A percentile compares a stretch with the other conserved stretches of the same genome.
Evolutionary conservation across 1,140 invertebrate genomes (phyloP).

Genomic region (Leucophenga varia): DNA sequence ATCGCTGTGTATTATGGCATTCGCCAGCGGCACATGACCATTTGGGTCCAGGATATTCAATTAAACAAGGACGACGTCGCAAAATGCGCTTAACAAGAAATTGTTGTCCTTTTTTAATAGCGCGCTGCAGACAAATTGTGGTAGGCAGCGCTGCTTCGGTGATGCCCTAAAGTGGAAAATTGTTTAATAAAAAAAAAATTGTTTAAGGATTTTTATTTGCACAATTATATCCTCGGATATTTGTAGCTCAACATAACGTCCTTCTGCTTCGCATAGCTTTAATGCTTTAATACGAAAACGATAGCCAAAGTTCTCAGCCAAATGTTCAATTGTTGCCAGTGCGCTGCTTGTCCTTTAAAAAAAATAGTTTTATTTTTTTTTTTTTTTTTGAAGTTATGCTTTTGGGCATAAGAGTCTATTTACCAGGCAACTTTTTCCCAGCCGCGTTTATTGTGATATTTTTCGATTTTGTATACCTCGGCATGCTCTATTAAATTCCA

Average conservation of each 20-base stretch:
- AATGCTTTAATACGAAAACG: conserved; percentile 39
- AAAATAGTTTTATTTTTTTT: conserved; percentile 1
- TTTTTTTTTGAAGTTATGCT: too few species aligned
- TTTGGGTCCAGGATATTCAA: conserved; percentile 45
- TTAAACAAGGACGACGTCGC: conserved; percentile 38
- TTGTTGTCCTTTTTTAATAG: conserved; percentile 48
- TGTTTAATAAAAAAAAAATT: too few species aligned
- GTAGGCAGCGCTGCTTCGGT: conserved; percentile 36
- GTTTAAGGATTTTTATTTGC: too few species aligned
- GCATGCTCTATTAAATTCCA: conserved; percentile 25
- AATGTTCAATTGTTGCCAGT: conserved; percentile 19
- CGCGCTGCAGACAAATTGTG: conserved; percentile 38
- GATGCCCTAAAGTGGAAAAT: too few species aligned
- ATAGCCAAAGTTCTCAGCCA: conserved; percentile 48
- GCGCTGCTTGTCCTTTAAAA: conserved; percentile 20
- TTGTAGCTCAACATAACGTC: conserved; percentile 23
- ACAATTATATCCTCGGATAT: conserved; percentile 35
- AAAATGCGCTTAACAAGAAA: conserved; percentile 52
- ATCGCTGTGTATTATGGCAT: conserved; percentile 44
- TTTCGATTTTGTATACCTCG: conserved; percentile 38
- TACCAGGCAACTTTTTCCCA: conserved; percentile 41
- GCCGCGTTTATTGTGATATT: conserved; percentile 26
- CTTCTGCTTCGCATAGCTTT: conserved; percentile 4
- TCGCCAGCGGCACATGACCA: conserved; percentile 43
- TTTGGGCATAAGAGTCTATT: too few species aligned